Conservation (phyloP, 2,113 vertebrate genomes). For the Cyprinodon brontotheroides region DNA sequence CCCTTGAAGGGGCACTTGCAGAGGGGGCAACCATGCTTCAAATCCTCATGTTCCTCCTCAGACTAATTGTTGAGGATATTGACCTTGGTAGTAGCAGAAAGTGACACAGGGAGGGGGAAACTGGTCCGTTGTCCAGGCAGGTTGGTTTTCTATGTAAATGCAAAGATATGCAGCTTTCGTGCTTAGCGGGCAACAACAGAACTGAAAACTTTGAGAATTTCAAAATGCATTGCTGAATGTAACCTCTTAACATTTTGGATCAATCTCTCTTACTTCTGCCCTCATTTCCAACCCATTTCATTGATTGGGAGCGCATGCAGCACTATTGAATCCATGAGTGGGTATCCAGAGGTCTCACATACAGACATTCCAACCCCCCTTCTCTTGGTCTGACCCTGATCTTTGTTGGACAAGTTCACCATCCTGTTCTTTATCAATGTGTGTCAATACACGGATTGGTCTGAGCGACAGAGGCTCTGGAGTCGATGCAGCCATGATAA, state of each 20-base stretch:
- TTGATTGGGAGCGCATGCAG: slow-evolving; percentile 63
- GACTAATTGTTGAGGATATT: slow-evolving; percentile 80
- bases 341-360: slow-evolving; percentile 41
- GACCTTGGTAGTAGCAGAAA: slow-evolving; percentile 76
- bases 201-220: slow-evolving; percentile 25
- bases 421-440: slow-evolving; percentile 77
- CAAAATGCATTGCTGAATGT: slow-evolving; percentile 51
- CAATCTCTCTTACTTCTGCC: slow-evolving; percentile 59
- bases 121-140: slow-evolving; percentile 52
- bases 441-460: slow-evolving; percentile 76
- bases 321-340: slow-evolving; percentile 59
- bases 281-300: slow-evolving; percentile 56
- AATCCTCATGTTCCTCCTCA: slow-evolving; percentile 69
- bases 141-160: slow-evolving; percentile 39
- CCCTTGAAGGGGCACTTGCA: slow-evolving; percentile 79
- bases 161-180: not conserved
- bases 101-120: slow-evolving; percentile 40
- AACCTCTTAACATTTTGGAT: slow-evolving; percentile 57
- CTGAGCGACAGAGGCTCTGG: slow-evolving; percentile 61
- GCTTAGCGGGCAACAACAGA: not conserved
- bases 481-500: slow-evolving; percentile 80
- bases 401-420: slow-evolving; percentile 76
- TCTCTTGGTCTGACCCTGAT: slow-evolving; percentile 74
- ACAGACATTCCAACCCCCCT: slow-evolving; percentile 33
- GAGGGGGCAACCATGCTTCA: slow-evolving; percentile 76